phyloP scores from a whole-genome alignment of 2,888 invertebrate genomes.

The Megalurothrips usitatus region DNA sequence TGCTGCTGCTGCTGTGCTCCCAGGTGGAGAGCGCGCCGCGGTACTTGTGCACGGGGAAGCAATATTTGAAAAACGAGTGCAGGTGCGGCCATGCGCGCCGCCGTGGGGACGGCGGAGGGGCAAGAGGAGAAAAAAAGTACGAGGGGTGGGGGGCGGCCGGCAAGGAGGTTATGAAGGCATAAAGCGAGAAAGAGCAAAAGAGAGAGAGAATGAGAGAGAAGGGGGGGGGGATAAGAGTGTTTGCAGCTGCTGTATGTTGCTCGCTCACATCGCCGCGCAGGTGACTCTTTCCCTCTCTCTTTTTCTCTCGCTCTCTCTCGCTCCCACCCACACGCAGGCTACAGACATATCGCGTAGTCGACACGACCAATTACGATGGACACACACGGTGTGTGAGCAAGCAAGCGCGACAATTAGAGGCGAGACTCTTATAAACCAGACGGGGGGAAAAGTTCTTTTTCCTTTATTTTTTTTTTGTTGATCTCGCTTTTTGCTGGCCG shows the following conservation, averaged over 20 bases:
- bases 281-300: not conserved
- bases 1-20: not conserved
- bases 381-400: too few species aligned
- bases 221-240: not conserved
- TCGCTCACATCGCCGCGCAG: not conserved
- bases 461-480: too few species aligned
- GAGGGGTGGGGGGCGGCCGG: not conserved
- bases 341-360: too few species aligned
- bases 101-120: not conserved
- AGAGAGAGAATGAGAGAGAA: too few species aligned
- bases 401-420: too few species aligned
- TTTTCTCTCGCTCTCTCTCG: not conserved
- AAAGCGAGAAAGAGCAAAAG: not conserved
- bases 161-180: constrained; percentile 5
- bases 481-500: not conserved
- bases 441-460: too few species aligned
- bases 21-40: not conserved
- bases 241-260: not conserved
- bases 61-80: constrained; percentile 25
- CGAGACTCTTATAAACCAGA: too few species aligned
- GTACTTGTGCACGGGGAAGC: constrained; percentile 3
- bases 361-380: too few species aligned
- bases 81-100: constrained; percentile 19
- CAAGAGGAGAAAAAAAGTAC: not conserved
- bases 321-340: not conserved